Evolutionary conservation across 2,888 invertebrate species (phyloP), one percentile per base, ranked within the genome.

Genomic region (Nezara viridula): DNA sequence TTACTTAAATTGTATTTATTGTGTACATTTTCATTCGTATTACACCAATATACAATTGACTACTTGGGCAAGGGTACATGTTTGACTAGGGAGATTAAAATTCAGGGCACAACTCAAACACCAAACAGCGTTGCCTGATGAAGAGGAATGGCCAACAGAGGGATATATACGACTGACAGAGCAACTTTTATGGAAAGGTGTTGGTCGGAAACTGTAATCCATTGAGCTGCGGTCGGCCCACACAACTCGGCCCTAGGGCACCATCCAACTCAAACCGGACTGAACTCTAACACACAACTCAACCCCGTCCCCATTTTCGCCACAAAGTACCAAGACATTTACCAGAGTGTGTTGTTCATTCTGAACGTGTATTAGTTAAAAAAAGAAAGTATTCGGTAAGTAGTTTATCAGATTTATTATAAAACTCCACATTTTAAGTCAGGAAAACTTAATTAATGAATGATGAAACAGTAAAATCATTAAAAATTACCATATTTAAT

Each of bases 201-300:
- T 60, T 60, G 60, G 27, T 60, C 27, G 60, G 27, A 5, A 60
- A 60, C 27, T 60, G 60, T 60, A 60, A 60, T 60, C 60, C 60
- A 60, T 27, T 27, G 27, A 60, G 27, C 60, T 60, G 60, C 27
- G 60, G 60, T 60, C 60, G 10, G 24, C n/a, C 55, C 55, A 55
- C 55, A 55, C n/a, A 55, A 19, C n/a, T 16, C 27, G 60, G 60
- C 60, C 60, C 60, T 27, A 16, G 60, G 60, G 60, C 60, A 55
- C n/a, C 55, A n/a, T 55, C 55, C 55, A 60, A 60, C 60, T 60
- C 60, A 60, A 60, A 60, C 60, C n/a, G 60, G 27, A 60, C 27
- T 16, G 1, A 60, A 60, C 27, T n/a, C 55, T 10, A 55, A 55
- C 55, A 55, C n/a, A 24, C 21, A n/a, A 24, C n/a, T 60, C 60